phyloP scores from a whole-genome alignment of 2,888 invertebrate species.

The Drosophila putrida region DNA sequence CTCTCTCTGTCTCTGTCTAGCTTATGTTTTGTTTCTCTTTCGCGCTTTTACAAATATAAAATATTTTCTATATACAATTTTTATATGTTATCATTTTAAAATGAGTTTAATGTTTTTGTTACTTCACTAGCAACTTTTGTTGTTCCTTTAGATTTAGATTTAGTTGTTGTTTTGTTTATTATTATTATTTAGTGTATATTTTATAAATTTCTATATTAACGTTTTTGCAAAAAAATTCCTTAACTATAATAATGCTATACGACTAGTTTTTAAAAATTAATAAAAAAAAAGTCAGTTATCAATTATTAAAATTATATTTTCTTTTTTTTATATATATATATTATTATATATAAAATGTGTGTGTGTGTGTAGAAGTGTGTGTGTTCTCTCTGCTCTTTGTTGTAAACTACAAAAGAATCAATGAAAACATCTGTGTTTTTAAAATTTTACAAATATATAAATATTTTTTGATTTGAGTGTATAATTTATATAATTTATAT shows the following conservation, averaged over 20 bases:
- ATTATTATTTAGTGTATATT: conserved; percentile 20
- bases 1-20: not conserved
- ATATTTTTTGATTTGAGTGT: not conserved
- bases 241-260: conserved; percentile 70
- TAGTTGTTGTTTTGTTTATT: conserved; percentile 22
- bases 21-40: conserved; percentile 2
- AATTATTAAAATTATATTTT: conserved; percentile 20
- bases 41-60: conserved; percentile 6
- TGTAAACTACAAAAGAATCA: not conserved
- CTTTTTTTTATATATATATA: not conserved
- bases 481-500: not conserved
- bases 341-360: conserved; percentile 7
- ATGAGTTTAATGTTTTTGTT: conserved; percentile 1
- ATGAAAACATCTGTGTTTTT: conserved; percentile 3
- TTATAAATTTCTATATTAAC: conserved; percentile 37
- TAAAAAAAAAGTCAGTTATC: conserved; percentile 49
- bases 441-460: conserved; percentile 6
- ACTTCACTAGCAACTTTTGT: conserved; percentile 21
- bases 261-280: conserved; percentile 67
- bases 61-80: conserved; percentile 2
- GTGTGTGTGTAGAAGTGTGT: conserved; percentile 1
- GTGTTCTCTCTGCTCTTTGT: conserved; percentile 9
- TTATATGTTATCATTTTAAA: not conserved
- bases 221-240: conserved; percentile 55
- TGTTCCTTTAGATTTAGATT: not conserved